Percentiles rank a stretch among this genome's conserved stretches.
Evolutionary conservation across 2,113 vertebrate genomes (phyloP).

Genomic region (Chionomys nivalis): DNA sequence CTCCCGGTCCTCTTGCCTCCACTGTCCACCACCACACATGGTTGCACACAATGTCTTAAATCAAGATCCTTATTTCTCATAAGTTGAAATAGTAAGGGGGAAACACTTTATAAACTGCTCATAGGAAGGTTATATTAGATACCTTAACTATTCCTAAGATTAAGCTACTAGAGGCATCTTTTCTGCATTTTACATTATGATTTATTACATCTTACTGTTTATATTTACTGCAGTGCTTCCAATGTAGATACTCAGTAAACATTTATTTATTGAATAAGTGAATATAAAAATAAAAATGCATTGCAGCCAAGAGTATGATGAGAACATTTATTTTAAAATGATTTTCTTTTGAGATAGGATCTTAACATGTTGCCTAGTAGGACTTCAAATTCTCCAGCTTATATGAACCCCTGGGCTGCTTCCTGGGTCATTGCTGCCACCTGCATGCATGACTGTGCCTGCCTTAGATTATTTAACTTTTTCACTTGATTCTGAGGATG

Average conservation of each 20-base stretch:
- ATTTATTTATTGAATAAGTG: slow-evolving; percentile 36
- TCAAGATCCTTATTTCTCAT: neutral
- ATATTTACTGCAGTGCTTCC: neutral
- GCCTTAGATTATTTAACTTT: neutral
- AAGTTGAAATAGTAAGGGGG: slow-evolving; percentile 17
- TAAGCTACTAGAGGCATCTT: slow-evolving; percentile 41
- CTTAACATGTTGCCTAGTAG: neutral
- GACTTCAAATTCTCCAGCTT: too few relatives aligned
- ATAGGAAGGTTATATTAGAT: neutral
- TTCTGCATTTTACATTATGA: neutral
- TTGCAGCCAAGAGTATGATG: neutral
- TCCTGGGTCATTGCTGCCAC: neutral
- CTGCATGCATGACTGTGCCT: neutral
- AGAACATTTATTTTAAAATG: neutral
- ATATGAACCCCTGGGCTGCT: neutral
- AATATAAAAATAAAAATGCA: neutral
- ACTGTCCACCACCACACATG: neutral
- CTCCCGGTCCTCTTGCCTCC: neutral
- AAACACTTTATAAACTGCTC: neutral
- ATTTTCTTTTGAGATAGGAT: neutral
- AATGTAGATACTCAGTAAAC: slow-evolving; percentile 9
- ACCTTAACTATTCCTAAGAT: slow-evolving; percentile 4
- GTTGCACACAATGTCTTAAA: neutral
- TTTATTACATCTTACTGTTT: neutral
- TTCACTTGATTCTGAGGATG: neutral